phyloP scores from a whole-genome alignment of 2,888 invertebrate genomes.

The Dilophus febrilis region DNA sequence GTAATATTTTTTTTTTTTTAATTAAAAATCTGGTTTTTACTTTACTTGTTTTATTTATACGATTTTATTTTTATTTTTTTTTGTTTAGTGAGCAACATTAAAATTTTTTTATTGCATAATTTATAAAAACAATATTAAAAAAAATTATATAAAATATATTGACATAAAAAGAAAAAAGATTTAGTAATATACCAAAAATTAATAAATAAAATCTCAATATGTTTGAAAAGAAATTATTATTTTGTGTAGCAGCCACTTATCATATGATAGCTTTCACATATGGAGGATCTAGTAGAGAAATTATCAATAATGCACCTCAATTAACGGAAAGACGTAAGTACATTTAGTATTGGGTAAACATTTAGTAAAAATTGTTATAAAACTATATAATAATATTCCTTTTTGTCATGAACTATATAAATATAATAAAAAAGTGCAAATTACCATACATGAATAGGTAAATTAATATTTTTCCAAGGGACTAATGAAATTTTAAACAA shows the following conservation, averaged over 20 bases:
- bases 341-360: too few relatives aligned
- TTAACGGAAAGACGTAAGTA: slow-evolving; percentile 32
- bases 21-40: too few relatives aligned
- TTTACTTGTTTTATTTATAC: too few relatives aligned
- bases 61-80: not conserved
- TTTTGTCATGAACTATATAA: too few relatives aligned
- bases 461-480: too few relatives aligned
- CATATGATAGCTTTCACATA: not conserved
- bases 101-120: not conserved
- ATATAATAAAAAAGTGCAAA: too few relatives aligned
- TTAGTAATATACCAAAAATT: too few relatives aligned
- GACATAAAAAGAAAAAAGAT: not conserved
- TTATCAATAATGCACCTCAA: slow-evolving; percentile 27
- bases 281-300: slow-evolving; percentile 17
- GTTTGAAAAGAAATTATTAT: not conserved
- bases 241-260: not conserved
- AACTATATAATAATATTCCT: too few relatives aligned
- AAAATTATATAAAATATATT: not conserved
- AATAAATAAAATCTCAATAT: not conserved
- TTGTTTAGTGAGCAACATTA: not conserved
- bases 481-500: too few relatives aligned
- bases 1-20: too few relatives aligned
- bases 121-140: not conserved
- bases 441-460: too few relatives aligned
- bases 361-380: too few relatives aligned